Evolutionary conservation across 2,113 vertebrate genomes (phyloP).

Genomic region (Alligator sinensis): DNA sequence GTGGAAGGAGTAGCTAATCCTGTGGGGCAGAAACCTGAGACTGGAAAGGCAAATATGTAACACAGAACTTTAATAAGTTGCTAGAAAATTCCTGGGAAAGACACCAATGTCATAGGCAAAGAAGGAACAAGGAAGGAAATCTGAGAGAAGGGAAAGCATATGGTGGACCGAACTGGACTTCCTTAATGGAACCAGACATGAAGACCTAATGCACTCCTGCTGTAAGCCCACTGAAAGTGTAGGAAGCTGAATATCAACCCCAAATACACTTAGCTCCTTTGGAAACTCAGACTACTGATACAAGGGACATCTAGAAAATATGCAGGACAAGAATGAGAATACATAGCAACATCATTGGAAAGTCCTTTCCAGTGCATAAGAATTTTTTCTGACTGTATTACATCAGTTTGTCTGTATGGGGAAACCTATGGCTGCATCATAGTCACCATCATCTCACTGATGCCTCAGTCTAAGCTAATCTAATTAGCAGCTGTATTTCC

Average conservation of each 20-base stretch:
- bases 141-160: neutral
- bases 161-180: neutral
- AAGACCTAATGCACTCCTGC: neutral
- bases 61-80: neutral
- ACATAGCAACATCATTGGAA: no score
- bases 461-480: no score
- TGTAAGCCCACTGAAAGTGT: neutral
- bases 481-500: no score
- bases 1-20: neutral
- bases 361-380: no score
- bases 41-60: neutral
- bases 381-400: no score
- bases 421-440: no score
- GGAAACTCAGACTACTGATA: no score
- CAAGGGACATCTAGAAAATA: no score
- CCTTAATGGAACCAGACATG: neutral
- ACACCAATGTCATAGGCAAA: neutral
- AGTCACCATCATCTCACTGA: no score
- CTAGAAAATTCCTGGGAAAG: neutral
- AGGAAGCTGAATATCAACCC: neutral
- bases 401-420: no score
- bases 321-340: no score
- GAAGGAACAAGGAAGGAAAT: rapidly evolving
- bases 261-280: no score
- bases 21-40: neutral